Conservation (phyloP, 2,113 vertebrate species). For the Amblyopsis rosae region DNA sequence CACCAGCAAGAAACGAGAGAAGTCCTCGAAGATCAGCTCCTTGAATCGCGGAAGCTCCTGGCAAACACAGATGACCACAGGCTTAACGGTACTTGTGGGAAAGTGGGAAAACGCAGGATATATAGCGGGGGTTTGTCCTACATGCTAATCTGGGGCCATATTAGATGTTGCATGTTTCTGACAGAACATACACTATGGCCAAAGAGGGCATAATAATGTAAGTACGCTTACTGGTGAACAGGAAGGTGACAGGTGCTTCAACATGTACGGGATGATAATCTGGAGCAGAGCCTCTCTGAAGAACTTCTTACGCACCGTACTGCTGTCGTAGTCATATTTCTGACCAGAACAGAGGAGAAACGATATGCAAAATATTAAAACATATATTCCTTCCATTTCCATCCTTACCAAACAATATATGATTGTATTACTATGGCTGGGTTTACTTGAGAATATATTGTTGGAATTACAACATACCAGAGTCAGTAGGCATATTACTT, state of each 20-base stretch:
- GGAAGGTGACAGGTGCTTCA: constrained; percentile 88
- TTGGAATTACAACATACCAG: too few species aligned
- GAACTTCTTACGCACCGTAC: constrained; percentile 94
- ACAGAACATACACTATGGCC: too few species aligned
- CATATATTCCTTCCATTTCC: too few species aligned
- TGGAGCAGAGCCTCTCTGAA: constrained; percentile 96
- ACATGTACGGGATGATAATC: constrained; percentile 95
- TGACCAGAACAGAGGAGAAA: constrained; percentile 48
- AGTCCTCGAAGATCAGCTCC: constrained; percentile 96
- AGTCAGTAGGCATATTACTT: too few species aligned
- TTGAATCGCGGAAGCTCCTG: constrained; percentile 89
- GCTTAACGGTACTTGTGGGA: too few species aligned
- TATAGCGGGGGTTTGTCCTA: too few species aligned
- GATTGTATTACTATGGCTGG: neutral
- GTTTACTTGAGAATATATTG: neutral
- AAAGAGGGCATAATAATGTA: too few species aligned
- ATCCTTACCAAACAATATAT: neutral
- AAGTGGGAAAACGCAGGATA: too few species aligned
- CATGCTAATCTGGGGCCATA: too few species aligned
- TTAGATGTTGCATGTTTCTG: too few species aligned
- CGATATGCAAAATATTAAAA: too few species aligned
- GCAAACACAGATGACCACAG: neutral
- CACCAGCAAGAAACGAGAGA: constrained; percentile 89
- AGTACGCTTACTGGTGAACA: constrained; percentile 81
- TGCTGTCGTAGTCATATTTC: constrained; percentile 98